Evolutionary conservation across 2,888 invertebrate genomes (phyloP), one percentile per base, ranked within the genome.

Genomic region (Pemphredon lugubris): DNA sequence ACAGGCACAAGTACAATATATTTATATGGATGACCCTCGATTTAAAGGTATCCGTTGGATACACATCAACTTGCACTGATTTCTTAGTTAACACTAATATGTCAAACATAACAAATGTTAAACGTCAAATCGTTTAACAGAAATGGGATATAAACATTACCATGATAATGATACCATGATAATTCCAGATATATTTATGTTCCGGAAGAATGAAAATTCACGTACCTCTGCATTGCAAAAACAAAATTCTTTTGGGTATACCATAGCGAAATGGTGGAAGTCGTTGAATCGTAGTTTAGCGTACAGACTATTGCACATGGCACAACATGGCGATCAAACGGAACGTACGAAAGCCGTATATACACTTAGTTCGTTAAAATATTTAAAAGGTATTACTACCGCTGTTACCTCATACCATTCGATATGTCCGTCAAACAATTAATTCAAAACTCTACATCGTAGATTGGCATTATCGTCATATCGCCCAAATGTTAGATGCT

Each of bases 401-500:
- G 11, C 40, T 14, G 2, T 20, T 13, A 13, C 20, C n/a, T n/a
- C n/a, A n/a, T 23, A 37, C n/a, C 16, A 11, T 26, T 34, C 20
- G 7, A 0, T 2, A 16, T 11, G 34, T 11, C 5, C 21, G 20
- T 20, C 6, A 26, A n/a, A 53, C n/a, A 42, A 50, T 9, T 45
- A 26, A 71, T 59, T 68, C 66, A 20, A 20, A 26, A 20, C 16
- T 14, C 18, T 69, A 65, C 53, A 58, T 85, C 86, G 71, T 75
- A 92, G 92, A 91, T 76, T 90, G 91, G 83, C 90, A 96, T 81
- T 95, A 93, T 84, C 90, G 92, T 54, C 93, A 95, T 83, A 91
- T 97, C 67, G 95, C 97, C 3, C 96, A 96, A 90, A 94, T 95
- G 74, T 92, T 95, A 79, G 95, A 96, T 90, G 92, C 93, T 45